Evolutionary conservation across 2,888 invertebrate genomes (phyloP).

Genomic region (Rhingia campestris): DNA sequence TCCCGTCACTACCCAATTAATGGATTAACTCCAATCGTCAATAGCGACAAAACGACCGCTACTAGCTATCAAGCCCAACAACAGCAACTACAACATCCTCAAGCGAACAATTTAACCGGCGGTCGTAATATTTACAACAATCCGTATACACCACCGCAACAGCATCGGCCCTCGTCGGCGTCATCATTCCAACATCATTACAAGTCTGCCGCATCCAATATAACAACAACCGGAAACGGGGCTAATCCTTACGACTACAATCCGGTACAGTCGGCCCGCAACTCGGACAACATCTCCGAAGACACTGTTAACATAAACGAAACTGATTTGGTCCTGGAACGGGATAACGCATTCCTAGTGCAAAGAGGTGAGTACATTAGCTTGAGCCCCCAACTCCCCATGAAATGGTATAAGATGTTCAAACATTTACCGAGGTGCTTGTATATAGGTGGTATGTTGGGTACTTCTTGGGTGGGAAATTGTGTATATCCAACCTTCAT

Average conservation of each 20-base stretch:
- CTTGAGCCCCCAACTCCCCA: constrained; percentile 12
- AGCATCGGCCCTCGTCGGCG: constrained; percentile 75
- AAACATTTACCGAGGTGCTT: neutral
- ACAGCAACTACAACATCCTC: constrained; percentile 79
- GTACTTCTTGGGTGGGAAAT: constrained; percentile 11
- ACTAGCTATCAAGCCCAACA: constrained; percentile 75
- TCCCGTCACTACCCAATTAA: constrained; percentile 89
- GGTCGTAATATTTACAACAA: constrained; percentile 85
- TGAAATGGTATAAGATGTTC: constrained; percentile 24
- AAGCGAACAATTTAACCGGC: constrained; percentile 79
- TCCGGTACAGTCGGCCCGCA: constrained; percentile 84
- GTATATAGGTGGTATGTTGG: neutral
- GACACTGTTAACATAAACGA: constrained; percentile 91
- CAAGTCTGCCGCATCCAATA: constrained; percentile 78
- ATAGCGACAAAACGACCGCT: constrained; percentile 73
- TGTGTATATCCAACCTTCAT: constrained; percentile 63
- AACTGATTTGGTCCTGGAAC: constrained; percentile 91
- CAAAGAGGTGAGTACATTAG: constrained; percentile 88
- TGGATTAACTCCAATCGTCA: constrained; percentile 81
- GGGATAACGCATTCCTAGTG: constrained; percentile 91
- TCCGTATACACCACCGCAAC: constrained; percentile 82
- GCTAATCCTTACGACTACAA: constrained; percentile 80
- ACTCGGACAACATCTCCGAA: constrained; percentile 88
- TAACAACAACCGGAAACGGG: constrained; percentile 73
- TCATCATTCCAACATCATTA: constrained; percentile 79